phyloP scores from a whole-genome alignment of 35 echinoderm and acorn worm species.

The Lytechinus pictus region DNA sequence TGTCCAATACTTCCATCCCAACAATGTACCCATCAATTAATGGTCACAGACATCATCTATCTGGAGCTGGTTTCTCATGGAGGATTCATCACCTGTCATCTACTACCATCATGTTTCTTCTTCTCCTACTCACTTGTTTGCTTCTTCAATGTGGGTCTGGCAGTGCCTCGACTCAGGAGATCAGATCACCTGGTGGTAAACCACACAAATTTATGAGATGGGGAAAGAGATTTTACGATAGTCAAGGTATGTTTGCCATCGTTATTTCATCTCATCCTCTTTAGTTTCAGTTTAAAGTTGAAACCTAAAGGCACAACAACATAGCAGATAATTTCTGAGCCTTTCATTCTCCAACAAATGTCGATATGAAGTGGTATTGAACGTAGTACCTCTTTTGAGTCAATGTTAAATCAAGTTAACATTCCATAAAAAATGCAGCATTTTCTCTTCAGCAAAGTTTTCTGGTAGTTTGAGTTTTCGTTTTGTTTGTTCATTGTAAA shows the following conservation, averaged over 20 bases:
- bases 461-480: too few relatives aligned
- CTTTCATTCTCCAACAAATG: too few relatives aligned
- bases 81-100: slow-evolving; percentile 12
- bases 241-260: not conserved
- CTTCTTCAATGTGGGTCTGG: slow-evolving; percentile 13
- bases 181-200: slow-evolving; percentile 19
- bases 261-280: not conserved
- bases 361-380: too few relatives aligned
- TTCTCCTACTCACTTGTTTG: slow-evolving; percentile 18
- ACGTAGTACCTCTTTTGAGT: too few relatives aligned
- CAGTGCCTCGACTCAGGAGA: slow-evolving; percentile 29
- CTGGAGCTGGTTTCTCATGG: not conserved
- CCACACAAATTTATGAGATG: slow-evolving; percentile 34
- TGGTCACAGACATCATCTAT: not conserved
- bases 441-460: too few relatives aligned
- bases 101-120: not conserved
- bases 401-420: too few relatives aligned
- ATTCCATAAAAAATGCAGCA: too few relatives aligned
- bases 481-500: too few relatives aligned
- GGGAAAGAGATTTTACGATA: slow-evolving; percentile 32
- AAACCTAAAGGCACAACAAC: too few relatives aligned
- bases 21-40: not conserved
- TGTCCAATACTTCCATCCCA: not conserved
- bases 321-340: too few relatives aligned
- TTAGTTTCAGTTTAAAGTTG: too few relatives aligned